Evolutionary conservation across 2,113 vertebrate genomes (phyloP).

Genomic region (Actenoides lindsayi): DNA sequence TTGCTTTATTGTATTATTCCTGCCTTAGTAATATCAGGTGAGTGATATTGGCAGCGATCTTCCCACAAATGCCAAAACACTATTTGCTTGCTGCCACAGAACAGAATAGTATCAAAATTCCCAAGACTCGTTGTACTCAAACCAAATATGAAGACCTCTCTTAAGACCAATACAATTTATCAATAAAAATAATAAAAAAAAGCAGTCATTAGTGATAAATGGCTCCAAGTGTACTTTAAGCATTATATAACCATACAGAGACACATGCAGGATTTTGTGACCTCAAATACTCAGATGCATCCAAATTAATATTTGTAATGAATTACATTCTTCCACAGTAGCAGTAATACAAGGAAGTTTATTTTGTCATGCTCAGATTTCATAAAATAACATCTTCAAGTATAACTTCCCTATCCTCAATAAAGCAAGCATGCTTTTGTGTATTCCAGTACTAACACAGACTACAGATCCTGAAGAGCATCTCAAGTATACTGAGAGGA

Average conservation of each 20-base stretch:
- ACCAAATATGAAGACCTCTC: not conserved
- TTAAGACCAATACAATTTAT: not conserved
- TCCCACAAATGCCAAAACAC: not conserved
- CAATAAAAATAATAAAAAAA: not conserved
- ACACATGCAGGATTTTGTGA: not conserved
- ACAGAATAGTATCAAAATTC: not conserved
- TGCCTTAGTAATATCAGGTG: not conserved
- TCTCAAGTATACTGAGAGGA: not conserved
- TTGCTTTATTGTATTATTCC: not conserved
- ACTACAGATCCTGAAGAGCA: not conserved
- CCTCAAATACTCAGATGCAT: not conserved
- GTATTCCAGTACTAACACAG: not conserved
- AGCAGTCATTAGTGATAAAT: not conserved
- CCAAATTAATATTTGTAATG: slow-evolving; percentile 20
- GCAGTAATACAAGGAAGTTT: slow-evolving; percentile 67
- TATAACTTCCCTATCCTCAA: slow-evolving; percentile 52
- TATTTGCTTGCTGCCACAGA: not conserved
- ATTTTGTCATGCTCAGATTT: slow-evolving; percentile 55
- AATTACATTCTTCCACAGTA: slow-evolving; percentile 46
- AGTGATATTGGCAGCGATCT: not conserved
- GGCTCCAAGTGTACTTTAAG: not conserved
- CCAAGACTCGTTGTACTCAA: not conserved
- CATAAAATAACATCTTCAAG: slow-evolving; percentile 51
- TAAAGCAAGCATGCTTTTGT: slow-evolving; percentile 57
- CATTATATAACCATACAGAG: not conserved